phyloP scores from a whole-genome alignment of 1,140 invertebrate species.

The Neuroterus valhalla region DNA sequence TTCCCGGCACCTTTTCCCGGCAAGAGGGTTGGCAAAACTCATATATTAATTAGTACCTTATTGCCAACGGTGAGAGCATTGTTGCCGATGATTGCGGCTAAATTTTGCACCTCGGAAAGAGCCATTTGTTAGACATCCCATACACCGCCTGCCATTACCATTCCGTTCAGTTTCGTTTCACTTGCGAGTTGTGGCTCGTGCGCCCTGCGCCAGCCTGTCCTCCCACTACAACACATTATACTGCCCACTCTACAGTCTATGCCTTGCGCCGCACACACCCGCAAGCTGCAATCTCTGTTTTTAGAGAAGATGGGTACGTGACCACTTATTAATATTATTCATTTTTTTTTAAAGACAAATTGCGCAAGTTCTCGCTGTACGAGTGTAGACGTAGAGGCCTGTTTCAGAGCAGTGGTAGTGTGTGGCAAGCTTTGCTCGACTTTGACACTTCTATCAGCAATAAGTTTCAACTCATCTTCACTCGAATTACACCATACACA shows the following conservation, averaged over 20 bases:
- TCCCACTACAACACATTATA: conserved; percentile 25
- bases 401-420: too few relatives aligned
- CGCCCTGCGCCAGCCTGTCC: conserved; percentile 4
- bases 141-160: conserved; percentile 62
- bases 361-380: too few relatives aligned
- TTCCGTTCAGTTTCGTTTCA: conserved; percentile 57
- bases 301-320: too few relatives aligned
- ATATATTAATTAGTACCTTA: conserved; percentile 59
- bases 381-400: too few relatives aligned
- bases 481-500: too few relatives aligned
- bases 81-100: conserved; percentile 65
- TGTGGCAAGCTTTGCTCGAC: too few relatives aligned
- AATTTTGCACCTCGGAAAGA: conserved; percentile 69
- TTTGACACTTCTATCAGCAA: too few relatives aligned
- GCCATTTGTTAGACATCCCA: conserved; percentile 67
- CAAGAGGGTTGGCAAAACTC: too few relatives aligned
- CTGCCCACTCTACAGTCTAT: conserved; percentile 17
- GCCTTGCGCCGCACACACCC: conserved; percentile 1
- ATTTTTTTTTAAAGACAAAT: too few relatives aligned
- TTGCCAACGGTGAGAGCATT: conserved; percentile 65
- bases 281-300: too few relatives aligned
- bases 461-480: too few relatives aligned
- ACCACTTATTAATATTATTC: too few relatives aligned
- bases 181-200: conserved; percentile 48
- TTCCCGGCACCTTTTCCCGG: not conserved